Evolutionary conservation across 1,140 invertebrate genomes (phyloP), one percentile per base, ranked within the genome.

Genomic region (Vanessa atalanta): DNA sequence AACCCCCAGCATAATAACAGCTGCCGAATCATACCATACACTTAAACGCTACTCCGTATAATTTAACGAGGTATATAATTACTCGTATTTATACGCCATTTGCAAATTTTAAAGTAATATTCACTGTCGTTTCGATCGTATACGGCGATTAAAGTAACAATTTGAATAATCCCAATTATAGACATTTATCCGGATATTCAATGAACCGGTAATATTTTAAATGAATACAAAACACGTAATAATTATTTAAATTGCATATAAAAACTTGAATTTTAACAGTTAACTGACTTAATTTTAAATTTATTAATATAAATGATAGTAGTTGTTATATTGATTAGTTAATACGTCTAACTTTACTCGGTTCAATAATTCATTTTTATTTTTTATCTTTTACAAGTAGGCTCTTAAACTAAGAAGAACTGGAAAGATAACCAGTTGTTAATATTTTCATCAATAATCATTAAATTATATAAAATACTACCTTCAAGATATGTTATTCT

Each of bases 41-140:
- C 73, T 57, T 76, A 72, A 64, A 73, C 69, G 65, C 61, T 43
- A 63, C 65, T 37, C 13, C 26, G 57, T 80, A 78, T 75, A 75
- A 72, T 73, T 78, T 78, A 73, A 80, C 72, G 70, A 73, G 65
- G 63, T 65, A 68, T 74, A 71, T 78, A 80, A 80, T 80, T 78
- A 80, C 74, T 61, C 76, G 71, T 78, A 80, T 80, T 78, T 80
- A 68, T 73, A 65, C 71, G 68, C 71, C 63, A 66, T 74, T 79
- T 77, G 78, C 70, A 77, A 79, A 77, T 79, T 79, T 77, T 76
- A 77, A 70, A 79, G 73, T 76, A 68, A 64, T 65, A 67, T 72
- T 64, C 43, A 23, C 23, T 70, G 37, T 65, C 61, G 26, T 76
- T 68, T 55, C 65, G 73, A 47, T 69, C 75, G 71, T 66, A 72